These are phyloP conservation scores for Protula sp. DNA, from an alignment of 2,888 invertebrate species.

Conservation along the genomic window DNA sequence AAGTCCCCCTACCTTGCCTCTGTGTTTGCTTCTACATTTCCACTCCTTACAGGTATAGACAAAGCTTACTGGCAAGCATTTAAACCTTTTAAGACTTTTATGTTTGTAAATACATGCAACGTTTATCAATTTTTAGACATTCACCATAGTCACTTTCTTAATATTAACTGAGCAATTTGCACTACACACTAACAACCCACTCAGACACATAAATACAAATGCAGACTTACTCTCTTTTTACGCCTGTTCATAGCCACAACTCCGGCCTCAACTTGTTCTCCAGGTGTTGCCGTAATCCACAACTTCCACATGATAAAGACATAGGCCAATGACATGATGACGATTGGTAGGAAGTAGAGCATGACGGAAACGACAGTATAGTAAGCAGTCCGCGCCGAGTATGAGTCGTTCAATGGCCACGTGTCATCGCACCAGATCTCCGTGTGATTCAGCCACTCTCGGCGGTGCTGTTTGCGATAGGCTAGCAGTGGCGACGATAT, in stretches of 20 bases:
- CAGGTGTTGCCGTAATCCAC: slow-evolving; percentile 52
- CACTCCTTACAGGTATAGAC: too few relatives aligned
- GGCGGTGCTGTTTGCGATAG: slow-evolving; percentile 48
- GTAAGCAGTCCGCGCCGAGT: slow-evolving; percentile 64
- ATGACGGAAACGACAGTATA: slow-evolving; percentile 73
- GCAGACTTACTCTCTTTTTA: not conserved
- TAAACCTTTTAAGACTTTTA: too few relatives aligned
- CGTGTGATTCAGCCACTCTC: slow-evolving; percentile 55
- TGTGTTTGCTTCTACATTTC: too few relatives aligned
- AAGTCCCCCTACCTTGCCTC: too few relatives aligned
- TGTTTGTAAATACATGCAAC: too few relatives aligned
- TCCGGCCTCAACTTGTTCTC: slow-evolving; percentile 30
- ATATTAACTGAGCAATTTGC: too few relatives aligned
- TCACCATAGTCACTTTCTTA: too few relatives aligned
- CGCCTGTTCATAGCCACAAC: not conserved
- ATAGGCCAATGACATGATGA: slow-evolving; percentile 69
- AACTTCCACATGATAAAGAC: slow-evolving; percentile 64
- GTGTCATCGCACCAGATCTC: slow-evolving; percentile 72
- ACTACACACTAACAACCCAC: too few relatives aligned
- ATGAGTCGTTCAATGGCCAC: slow-evolving; percentile 32
- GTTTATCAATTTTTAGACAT: too few relatives aligned
- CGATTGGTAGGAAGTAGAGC: slow-evolving; percentile 72
- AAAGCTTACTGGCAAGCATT: too few relatives aligned
- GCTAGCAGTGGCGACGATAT: slow-evolving; percentile 59
- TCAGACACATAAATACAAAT: too few relatives aligned